Evolutionary conservation across 2,888 invertebrate genomes (phyloP).

Genomic region (Spilarctia lutea): DNA sequence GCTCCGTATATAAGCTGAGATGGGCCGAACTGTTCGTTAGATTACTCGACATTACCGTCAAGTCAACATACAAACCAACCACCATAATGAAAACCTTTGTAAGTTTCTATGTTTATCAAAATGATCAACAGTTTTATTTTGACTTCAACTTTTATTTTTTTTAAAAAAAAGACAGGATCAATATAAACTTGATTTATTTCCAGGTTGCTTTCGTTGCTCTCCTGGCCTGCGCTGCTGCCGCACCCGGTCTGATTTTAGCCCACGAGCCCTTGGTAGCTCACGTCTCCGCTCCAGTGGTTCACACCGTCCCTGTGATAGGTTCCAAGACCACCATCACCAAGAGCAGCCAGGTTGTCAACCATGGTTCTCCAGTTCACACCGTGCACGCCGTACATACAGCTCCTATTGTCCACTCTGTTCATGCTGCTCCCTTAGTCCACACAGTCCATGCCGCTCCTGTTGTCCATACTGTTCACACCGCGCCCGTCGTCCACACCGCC

Average conservation of each 20-base stretch:
- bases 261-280: constrained; percentile 75
- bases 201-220: constrained; percentile 84
- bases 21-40: constrained; percentile 63
- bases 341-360: constrained; percentile 81
- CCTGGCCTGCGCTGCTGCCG: constrained; percentile 82
- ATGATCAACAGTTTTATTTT: background rate
- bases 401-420: constrained; percentile 57
- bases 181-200: constrained; percentile 7
- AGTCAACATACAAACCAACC: constrained; percentile 50
- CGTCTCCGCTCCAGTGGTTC: constrained; percentile 70
- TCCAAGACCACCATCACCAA: constrained; percentile 80
- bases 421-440: constrained; percentile 54
- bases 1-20: constrained; percentile 70
- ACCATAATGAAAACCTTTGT: constrained; percentile 78
- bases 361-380: constrained; percentile 67
- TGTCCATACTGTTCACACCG: constrained; percentile 50
- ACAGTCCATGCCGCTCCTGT: constrained; percentile 58
- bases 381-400: constrained; percentile 68
- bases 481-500: constrained; percentile 67
- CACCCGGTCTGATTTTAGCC: constrained; percentile 72
- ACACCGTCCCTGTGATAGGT: constrained; percentile 71
- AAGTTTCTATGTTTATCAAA: constrained; percentile 57
- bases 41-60: constrained; percentile 65
- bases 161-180: background rate
- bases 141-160: background rate